phyloP scores from a whole-genome alignment of 2,797 vertebrate species.

The Pseudochirops corinnae region DNA sequence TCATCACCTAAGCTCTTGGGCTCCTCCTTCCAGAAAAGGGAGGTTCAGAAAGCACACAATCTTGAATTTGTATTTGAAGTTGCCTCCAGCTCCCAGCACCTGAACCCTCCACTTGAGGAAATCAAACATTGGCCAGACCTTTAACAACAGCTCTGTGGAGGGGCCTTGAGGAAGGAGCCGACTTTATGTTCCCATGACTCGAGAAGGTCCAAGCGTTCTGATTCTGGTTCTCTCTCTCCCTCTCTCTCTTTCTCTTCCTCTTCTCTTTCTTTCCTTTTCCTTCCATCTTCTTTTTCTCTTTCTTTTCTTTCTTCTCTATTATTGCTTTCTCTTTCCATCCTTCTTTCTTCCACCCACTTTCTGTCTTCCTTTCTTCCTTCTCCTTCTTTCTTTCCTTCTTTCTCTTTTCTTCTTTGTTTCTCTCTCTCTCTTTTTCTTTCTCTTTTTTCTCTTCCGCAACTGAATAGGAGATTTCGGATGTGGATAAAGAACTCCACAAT shows the following conservation, averaged over 20 bases:
- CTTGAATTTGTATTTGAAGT: conserved; percentile 65
- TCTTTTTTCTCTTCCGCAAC: background rate
- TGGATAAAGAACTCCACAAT: background rate
- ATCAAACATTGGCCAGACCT: conserved; percentile 2
- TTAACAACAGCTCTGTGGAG: background rate
- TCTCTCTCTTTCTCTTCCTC: background rate
- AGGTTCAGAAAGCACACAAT: conserved; percentile 78
- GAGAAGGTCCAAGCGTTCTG: background rate
- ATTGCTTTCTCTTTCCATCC: background rate
- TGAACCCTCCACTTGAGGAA: conserved; percentile 46
- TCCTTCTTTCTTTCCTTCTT: background rate
- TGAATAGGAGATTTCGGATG: background rate
- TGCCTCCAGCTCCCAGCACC: conserved; percentile 46
- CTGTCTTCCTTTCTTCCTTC: no score
- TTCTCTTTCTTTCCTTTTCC: background rate
- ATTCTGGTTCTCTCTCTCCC: background rate
- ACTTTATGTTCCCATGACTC: background rate
- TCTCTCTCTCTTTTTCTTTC: background rate
- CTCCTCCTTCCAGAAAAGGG: conserved; percentile 72
- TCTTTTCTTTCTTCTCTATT: background rate
- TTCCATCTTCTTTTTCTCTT: background rate
- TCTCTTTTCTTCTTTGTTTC: no score
- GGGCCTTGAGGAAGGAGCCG: background rate
- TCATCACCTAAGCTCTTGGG: conserved; percentile 50
- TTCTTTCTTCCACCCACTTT: background rate